Evolutionary conservation across 1,140 invertebrate genomes (phyloP), one percentile per base, ranked within the genome.

Genomic region (Calosoma granatense): DNA sequence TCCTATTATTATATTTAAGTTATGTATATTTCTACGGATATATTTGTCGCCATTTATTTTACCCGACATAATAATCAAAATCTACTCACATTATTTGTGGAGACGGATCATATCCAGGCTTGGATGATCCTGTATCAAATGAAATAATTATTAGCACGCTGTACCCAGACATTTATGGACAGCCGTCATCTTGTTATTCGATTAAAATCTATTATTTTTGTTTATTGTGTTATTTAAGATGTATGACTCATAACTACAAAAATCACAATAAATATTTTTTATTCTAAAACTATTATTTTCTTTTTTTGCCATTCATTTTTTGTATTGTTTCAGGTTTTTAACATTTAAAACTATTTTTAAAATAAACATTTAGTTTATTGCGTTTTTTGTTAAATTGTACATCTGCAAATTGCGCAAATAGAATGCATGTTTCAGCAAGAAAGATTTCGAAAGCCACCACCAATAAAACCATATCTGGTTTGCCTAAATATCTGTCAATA

Each of bases 271-370:
- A 47, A 47, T 47, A 47, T 47, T 47, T 47, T 47, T 17, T 47
- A 47, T 47, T 47, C 41, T n/a, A 47, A 47, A 47, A 47, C n/a
- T 36, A 36, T 36, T 47, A 47, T 47, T 47, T 47, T 47, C 17
- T 17, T 47, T 47, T 6, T 47, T 30, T 30, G 4, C 26, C 14
- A 6, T 30, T 30, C 14, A 47, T 47, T 47, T 47, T 17, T 47
- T 47, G 9, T 47, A 12, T 17, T 12, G 9, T 47, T 47, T 36
- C 26, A 36, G 26, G 6, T 36, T 36, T 36, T 36, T 36, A 6
- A 36, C 26, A 36, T 36, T 36, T 36, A 36, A 9, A 36, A n/a
- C 6, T 9, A 9, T 36, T 36, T 6, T 36, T 36, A 6, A 9
- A 36, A 9, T 9, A 36, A 36, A 36, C 26, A 36, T 9, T 36